Base-by-base conservation (phyloP, 92 coral and sea anemone genomes). In the Metridium senile region DNA sequence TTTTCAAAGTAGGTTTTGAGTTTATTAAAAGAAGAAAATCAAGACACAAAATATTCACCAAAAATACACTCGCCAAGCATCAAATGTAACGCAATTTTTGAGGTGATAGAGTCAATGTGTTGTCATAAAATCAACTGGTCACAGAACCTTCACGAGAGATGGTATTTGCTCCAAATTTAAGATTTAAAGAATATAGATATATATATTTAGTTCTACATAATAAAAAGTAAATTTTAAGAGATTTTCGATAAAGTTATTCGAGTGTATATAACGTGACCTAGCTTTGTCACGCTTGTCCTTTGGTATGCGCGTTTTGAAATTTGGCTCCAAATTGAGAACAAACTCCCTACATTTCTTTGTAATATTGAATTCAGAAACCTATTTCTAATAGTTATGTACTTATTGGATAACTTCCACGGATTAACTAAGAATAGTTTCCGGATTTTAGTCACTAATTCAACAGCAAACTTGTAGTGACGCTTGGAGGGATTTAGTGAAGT, bases 221-320 rank as follows among this genome's bases (percentile, higher is more conserved):
- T 28, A 30, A 27, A 16, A 11, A 31, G 28, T 28, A 63, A 63
- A 7, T 11, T 2, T 28, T n/a, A 11, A 31, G 1, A 6, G 6
- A 6, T 13, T 21, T 63, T 63, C 27, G n/a, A 31, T 18, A 16
- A 63, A 63, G 39, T 63, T 63, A 28, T 63, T 29, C 1, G 2
- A 13, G 45, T 16, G 6, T 2, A 28, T 2, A 4, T 2, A 63
- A 63, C 69, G 39, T 63, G 69, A 63, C 69, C 25, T 23, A 10
- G 9, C 9, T 28, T 22, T 11, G 69, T 63, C 69, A 63, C 69
- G 69, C 69, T 11, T 28, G 22, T 59, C 39, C 28, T 63, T 28
- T 9, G 45, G 69, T 28, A 63, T 30, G 66, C 25, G 61, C 61
- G 61, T 54, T 21, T 21, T 6, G 13, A 39, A 39, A 54, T 54